Evolutionary conservation across 1,140 invertebrate genomes (phyloP).

Genomic region (Aethina tumida): DNA sequence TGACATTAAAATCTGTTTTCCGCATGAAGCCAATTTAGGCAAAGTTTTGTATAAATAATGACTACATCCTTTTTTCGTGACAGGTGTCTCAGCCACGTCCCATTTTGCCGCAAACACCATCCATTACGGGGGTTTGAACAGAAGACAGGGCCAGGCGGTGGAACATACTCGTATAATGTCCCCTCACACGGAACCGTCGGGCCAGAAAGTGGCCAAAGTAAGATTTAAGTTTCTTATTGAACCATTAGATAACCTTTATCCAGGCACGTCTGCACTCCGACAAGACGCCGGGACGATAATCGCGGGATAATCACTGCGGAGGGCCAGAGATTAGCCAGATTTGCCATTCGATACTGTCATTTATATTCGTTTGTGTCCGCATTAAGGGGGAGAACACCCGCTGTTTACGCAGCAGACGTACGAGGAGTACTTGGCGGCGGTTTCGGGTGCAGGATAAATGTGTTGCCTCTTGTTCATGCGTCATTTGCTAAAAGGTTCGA

Average conservation of each 20-base stretch:
- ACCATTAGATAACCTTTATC: slow-evolving; percentile 21
- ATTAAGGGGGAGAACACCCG: slow-evolving; percentile 9
- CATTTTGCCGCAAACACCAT: slow-evolving; percentile 14
- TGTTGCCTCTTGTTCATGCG: neutral
- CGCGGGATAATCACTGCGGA: slow-evolving; percentile 16
- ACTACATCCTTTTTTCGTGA: no score
- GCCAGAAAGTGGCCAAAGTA: slow-evolving; percentile 27
- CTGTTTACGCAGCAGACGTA: no score
- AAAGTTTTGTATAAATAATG: no score
- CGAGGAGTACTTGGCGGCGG: no score
- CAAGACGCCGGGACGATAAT: slow-evolving; percentile 15
- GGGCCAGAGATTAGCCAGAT: slow-evolving; percentile 22
- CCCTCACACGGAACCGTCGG: slow-evolving; percentile 13
- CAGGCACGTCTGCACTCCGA: slow-evolving; percentile 9
- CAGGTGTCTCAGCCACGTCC: slow-evolving; percentile 15
- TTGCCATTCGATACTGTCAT: slow-evolving; percentile 28
- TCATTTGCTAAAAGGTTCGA: neutral
- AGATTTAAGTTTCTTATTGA: slow-evolving; percentile 30
- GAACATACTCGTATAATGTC: no score
- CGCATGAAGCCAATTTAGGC: no score
- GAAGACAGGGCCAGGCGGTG: slow-evolving; percentile 10
- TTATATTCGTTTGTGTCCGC: slow-evolving; percentile 26
- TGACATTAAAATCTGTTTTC: no score
- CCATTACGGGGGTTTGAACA: no score
- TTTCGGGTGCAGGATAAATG: neutral